Percentiles rank a stretch among this genome's conserved stretches.
These are phyloP conservation scores for Tetramorium parvispinum DNA, from an alignment of 1,140 invertebrate genomes.

Conservation along the genomic window DNA sequence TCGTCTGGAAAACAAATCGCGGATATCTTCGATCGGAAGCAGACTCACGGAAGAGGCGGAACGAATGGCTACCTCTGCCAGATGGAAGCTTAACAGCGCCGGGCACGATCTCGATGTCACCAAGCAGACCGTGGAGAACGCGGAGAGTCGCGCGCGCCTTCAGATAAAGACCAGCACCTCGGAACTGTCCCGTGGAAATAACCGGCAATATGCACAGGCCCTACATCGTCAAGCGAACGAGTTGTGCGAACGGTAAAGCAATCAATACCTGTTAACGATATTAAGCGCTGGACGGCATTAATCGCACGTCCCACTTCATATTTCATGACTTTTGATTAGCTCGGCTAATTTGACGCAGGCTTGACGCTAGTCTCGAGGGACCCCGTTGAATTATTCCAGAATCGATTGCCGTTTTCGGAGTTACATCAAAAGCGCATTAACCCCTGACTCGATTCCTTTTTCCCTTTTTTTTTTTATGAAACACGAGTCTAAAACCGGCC, in stretches of 20 bases:
- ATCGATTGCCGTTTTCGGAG: constrained; percentile 10
- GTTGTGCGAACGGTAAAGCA: constrained; percentile 58
- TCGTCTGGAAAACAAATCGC: constrained; percentile 6
- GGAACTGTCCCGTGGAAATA: constrained; percentile 28
- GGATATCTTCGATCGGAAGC: background rate
- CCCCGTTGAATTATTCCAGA: constrained; percentile 13
- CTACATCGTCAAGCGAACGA: constrained; percentile 78
- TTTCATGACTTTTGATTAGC: constrained; percentile 45
- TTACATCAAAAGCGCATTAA: constrained; percentile 39
- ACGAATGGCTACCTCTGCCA: constrained; percentile 49
- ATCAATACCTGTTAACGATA: constrained; percentile 53
- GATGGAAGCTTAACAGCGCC: background rate
- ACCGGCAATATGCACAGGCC: constrained; percentile 70
- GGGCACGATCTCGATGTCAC: constrained; percentile 51
- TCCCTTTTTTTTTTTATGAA: background rate
- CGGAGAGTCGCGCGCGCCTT: constrained; percentile 36
- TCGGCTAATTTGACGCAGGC: constrained; percentile 25
- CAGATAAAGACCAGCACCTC: constrained; percentile 11
- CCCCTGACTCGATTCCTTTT: background rate
- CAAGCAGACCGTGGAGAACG: constrained; percentile 51
- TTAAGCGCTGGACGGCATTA: constrained; percentile 13
- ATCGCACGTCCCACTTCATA: constrained; percentile 21
- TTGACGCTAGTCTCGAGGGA: background rate
- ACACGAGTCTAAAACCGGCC: background rate
- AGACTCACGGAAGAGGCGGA: background rate